Base-by-base conservation (phyloP, 37 sponge, comb jelly and placozoan genomes). In the Cliona cf. orientalis region DNA sequence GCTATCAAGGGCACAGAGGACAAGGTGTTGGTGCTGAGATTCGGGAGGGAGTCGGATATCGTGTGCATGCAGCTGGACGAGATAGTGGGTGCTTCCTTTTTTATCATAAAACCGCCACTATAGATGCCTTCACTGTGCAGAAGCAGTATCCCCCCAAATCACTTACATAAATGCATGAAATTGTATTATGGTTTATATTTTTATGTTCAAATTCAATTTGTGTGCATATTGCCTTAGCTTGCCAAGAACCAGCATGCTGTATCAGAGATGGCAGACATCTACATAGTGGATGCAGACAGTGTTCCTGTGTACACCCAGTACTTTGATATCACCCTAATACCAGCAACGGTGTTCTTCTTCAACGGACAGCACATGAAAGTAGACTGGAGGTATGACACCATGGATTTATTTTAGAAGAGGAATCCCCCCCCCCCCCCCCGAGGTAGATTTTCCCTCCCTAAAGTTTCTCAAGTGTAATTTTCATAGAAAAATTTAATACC, bases 281-380 rank as follows among this genome's bases (percentile, higher is more conserved):
- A 58, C 70, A 89, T 77, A 25, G 80, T 92, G 21, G 96, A 95
- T 59, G 69, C 56, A 17, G 96, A 95, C 62, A 55, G 22, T 23
- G 96, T 95, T 5, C 94, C 94, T 41, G 91, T 95, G 25, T 95
- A 95, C 78, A 86, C 84, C 9, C 72, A 89, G 26, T 95, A 95
- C 81, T 95, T 95, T 74, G 96, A 95, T 72, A 92, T 95, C 69
- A 78, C 86, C 31, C 86, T 95, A n/a, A 80, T 90, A 31, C 96
- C 96, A 3, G 86, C 96, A 23, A 95, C 96, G 7, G 76, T 95
- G 23, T 95, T 92, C 81, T 95, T 95, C 85, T 95, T 95, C 87
- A 95, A 95, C 70, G 96, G 86, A 0, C 96, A 95, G 53, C 96
- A 95, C 86, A 95, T 95, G 84, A 95, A 95, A 60, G 96, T 95